Evolutionary conservation across 2,888 invertebrate species (phyloP), one percentile per base, ranked within the genome.

Genomic region (Scaptomyza parva): DNA sequence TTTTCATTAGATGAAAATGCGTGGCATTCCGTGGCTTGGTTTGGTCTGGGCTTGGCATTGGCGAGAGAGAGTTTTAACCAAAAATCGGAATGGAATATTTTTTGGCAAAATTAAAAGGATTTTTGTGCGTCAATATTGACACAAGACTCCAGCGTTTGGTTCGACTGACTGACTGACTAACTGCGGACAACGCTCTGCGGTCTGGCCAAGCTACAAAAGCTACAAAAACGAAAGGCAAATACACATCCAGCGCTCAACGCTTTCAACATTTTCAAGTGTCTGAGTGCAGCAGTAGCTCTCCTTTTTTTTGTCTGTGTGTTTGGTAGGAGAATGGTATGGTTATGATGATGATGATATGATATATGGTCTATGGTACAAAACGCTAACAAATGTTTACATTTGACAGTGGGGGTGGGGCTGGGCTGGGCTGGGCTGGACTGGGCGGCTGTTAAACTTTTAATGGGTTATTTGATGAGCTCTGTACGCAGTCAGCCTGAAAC

Each of bases 101-200:
- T 70, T 83, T 70, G 41, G 41, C 33, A 79, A 87, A 87, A 80
- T 87, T 87, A 87, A 85, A 85, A 86, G 85, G 83, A 85, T 85
- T 87, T 37, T 86, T 65, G 73, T 69, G 61, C 52, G 73, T 73
- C 88, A 85, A 85, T 80, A 87, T 85, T 85, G 83, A 75, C 78
- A 83, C 68, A 78, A 83, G 81, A 76, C 86, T 81, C 60, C 68
- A 81, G 50, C 53, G 55, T 33, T 28, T 55, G 60, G 55, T 33
- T 28, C 58, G 60, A 33, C 8, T 40, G 33, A 33, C 9, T 48
- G 48, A 18, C 11, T 43, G 58, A 20, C 28, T 30, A 28, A 44
- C 8, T 52, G 47, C 39, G n/a, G n/a, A n/a, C n/a, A n/a, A n/a
- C n/a, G n/a, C n/a, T n/a, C n/a, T n/a, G 7, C 22, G 37, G 17